A percentile compares a stretch with the other conserved stretches of the same genome.
Conservation (phyloP, 2,888 invertebrate genomes). For the Oxytorus armatus region DNA sequence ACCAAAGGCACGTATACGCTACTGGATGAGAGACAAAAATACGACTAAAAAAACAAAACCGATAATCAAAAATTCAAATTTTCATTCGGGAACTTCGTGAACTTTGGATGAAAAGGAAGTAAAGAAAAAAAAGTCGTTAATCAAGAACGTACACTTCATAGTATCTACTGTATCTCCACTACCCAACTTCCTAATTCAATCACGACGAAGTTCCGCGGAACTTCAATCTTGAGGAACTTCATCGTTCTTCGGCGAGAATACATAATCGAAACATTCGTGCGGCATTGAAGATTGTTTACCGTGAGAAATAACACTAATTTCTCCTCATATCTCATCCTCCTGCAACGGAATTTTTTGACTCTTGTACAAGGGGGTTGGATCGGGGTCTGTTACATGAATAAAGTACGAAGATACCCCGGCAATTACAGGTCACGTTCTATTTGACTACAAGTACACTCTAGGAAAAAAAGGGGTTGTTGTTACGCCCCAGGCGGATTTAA, state of each 20-base stretch:
- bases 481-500: slow-evolving; percentile 55
- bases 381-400: background rate
- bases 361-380: slow-evolving; percentile 12
- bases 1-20: too few relatives aligned
- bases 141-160: too few relatives aligned
- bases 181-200: too few relatives aligned
- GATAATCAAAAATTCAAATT: too few relatives aligned
- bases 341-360: too few relatives aligned
- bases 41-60: too few relatives aligned
- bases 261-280: background rate
- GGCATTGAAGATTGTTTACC: slow-evolving; percentile 17
- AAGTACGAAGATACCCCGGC: slow-evolving; percentile 29
- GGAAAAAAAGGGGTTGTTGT: slow-evolving; percentile 35
- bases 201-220: slow-evolving; percentile 40
- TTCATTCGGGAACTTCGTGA: too few relatives aligned
- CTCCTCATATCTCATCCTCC: slow-evolving; percentile 19
- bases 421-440: slow-evolving; percentile 45
- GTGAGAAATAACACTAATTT: too few relatives aligned
- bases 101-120: too few relatives aligned
- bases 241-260: slow-evolving; percentile 15
- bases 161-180: too few relatives aligned
- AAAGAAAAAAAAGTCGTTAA: too few relatives aligned
- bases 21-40: too few relatives aligned
- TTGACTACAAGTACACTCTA: slow-evolving; percentile 40
- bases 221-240: slow-evolving; percentile 20